Conservation (phyloP, 2,797 vertebrate genomes). For the Fringilla coelebs region DNA sequence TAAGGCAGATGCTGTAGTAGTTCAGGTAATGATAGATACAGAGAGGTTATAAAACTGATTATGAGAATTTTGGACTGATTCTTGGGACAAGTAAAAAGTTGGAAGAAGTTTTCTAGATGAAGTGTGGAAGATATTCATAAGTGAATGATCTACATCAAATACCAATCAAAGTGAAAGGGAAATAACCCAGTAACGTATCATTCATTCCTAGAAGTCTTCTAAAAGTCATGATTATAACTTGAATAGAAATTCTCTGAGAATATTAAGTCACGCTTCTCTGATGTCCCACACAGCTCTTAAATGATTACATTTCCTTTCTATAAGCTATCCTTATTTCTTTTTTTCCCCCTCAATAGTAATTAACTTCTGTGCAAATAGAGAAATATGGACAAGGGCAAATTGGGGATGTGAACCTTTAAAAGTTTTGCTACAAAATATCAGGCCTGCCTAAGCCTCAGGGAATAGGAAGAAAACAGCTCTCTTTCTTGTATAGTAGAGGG, state of each 20-base stretch:
- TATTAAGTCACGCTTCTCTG: not conserved
- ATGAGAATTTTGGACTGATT: not conserved
- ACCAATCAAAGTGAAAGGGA: not conserved
- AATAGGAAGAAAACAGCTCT: not conserved
- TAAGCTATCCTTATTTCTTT: not conserved
- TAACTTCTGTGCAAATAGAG: not conserved
- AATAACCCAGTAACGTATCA: not conserved
- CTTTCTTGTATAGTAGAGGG: constrained; percentile 10
- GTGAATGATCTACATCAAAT: not conserved
- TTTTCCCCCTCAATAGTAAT: not conserved
- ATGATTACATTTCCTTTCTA: not conserved
- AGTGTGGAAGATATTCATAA: not conserved
- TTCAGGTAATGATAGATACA: not conserved
- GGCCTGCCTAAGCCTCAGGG: not conserved
- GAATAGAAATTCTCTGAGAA: not conserved
- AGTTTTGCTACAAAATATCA: not conserved
- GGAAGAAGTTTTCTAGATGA: not conserved
- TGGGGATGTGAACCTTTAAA: not conserved
- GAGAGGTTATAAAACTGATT: not conserved
- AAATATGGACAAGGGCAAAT: not conserved
- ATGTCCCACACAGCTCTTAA: not conserved
- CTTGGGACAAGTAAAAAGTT: not conserved
- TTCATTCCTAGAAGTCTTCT: not conserved
- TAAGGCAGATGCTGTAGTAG: not conserved
- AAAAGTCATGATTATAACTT: not conserved